These are phyloP conservation scores for Polia nebulosa DNA, from an alignment of 2,888 invertebrate species.

Conservation along the genomic window DNA sequence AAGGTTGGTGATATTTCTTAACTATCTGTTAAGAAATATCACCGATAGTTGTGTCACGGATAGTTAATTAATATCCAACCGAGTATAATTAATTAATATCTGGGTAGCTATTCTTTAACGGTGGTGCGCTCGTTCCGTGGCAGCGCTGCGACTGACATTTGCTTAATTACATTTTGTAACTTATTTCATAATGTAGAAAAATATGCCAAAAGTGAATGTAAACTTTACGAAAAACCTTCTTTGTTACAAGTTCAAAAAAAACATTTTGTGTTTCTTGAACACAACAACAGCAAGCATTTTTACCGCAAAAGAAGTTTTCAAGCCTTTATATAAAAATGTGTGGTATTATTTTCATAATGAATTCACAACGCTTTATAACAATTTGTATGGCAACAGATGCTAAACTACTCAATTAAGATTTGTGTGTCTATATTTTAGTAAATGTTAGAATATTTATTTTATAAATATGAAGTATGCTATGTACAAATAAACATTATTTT, in stretches of 20 bases:
- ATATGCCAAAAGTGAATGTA: neutral
- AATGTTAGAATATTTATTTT: no score
- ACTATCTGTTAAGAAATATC: no score
- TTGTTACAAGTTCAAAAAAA: neutral
- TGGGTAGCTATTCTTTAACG: neutral
- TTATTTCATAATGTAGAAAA: neutral
- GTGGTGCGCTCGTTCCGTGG: neutral
- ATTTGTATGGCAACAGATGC: neutral
- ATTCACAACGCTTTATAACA: no score
- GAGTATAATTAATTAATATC: slow-evolving; percentile 2
- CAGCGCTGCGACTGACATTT: neutral
- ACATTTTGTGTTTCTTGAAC: neutral
- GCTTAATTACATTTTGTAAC: neutral
- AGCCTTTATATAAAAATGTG: neutral
- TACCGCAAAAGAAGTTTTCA: neutral
- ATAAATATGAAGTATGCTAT: no score
- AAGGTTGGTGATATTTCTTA: no score
- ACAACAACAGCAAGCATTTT: neutral
- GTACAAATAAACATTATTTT: no score
- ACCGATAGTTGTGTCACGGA: no score
- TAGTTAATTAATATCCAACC: neutral
- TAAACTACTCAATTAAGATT: neutral
- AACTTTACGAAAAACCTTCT: neutral
- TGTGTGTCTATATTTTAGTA: no score
- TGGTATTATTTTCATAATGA: neutral